Conservation (phyloP, 2,113 vertebrate genomes). For the Scytalopus superciliaris region DNA sequence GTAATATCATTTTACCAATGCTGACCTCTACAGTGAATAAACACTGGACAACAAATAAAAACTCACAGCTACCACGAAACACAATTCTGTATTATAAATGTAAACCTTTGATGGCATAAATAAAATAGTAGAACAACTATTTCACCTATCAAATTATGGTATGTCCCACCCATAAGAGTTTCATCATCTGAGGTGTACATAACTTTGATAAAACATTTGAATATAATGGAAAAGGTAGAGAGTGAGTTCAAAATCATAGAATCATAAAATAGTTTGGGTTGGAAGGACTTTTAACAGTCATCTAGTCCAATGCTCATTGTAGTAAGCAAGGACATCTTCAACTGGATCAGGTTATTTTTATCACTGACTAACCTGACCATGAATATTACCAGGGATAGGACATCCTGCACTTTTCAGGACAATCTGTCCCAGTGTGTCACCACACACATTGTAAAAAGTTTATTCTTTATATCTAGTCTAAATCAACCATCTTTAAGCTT, state of each 20-base stretch:
- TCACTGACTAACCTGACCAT: fast-evolving
- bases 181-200: background rate
- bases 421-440: background rate
- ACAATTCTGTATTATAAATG: background rate
- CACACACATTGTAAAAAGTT: background rate
- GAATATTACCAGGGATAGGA: background rate
- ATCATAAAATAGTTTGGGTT: background rate
- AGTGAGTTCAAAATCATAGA: background rate
- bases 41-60: background rate
- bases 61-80: background rate
- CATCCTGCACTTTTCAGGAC: no score
- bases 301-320: background rate
- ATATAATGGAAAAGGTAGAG: background rate
- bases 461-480: background rate
- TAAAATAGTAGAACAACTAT: background rate
- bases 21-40: background rate
- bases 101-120: background rate
- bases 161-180: background rate
- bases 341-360: background rate
- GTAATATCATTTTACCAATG: background rate
- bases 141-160: background rate
- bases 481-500: background rate
- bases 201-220: background rate
- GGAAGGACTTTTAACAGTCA: background rate
- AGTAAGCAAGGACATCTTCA: background rate